These are phyloP conservation scores for Dolichomitus sp. DNA, from an alignment of 2,888 invertebrate genomes.

Conservation along the genomic window DNA sequence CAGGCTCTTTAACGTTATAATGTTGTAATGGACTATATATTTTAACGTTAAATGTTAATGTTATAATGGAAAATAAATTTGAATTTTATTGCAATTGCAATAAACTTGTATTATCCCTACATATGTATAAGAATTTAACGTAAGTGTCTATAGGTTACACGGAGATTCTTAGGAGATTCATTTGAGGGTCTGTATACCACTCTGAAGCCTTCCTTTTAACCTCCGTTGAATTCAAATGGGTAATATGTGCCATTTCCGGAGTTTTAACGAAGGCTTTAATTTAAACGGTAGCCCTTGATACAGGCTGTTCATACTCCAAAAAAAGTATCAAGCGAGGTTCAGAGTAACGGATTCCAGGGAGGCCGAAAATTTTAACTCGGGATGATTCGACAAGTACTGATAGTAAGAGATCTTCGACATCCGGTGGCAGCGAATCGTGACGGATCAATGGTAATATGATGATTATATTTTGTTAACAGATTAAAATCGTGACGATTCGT, in stretches of 20 bases:
- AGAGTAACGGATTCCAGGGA: conserved; percentile 1
- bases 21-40: background rate
- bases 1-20: background rate
- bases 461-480: no score
- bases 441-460: no score
- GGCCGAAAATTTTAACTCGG: background rate
- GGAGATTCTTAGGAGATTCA: background rate
- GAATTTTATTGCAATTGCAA: background rate
- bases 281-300: background rate
- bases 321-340: conserved; percentile 1
- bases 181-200: background rate
- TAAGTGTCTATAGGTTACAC: background rate
- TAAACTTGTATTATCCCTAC: background rate
- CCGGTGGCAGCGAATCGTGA: no score
- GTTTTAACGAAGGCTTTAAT: conserved; percentile 1
- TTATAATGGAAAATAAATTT: conserved; percentile 5
- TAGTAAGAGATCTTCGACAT: no score
- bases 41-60: conserved; percentile 1
- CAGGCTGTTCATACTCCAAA: conserved; percentile 1
- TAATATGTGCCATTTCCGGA: conserved; percentile 8
- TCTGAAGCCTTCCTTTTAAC: background rate
- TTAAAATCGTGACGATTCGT: no score
- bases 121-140: background rate
- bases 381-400: no score
- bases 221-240: background rate